Evolutionary conservation across 2,113 vertebrate species (phyloP), one percentile per base, ranked within the genome.

Genomic region (Columba janthina): DNA sequence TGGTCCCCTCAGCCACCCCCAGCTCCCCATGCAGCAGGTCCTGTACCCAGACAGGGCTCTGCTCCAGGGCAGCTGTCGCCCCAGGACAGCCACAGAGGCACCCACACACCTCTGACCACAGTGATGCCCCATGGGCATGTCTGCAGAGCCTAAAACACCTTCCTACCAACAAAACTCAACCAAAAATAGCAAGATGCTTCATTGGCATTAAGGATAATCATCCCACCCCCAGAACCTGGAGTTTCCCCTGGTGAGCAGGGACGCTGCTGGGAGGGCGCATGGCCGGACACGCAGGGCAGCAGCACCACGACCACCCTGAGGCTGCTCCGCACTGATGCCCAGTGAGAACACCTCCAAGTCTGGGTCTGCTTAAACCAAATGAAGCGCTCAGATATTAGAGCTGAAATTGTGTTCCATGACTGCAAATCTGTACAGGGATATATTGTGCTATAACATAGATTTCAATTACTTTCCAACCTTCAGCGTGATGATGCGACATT

Each of bases 381-480:
- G 29, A 94, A 93, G 79, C 66, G 76, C 75, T 94, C 4, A 1
- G 62, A 46, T 86, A 88, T 86, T 85, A 87, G 96, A 85, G 62
- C 90, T 34, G 85, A 80, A 93, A 95, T 31, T 14, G 40, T 6
- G 46, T 60, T 93, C 78, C 61, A 38, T 5, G 60, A 44, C 76
- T 90, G 93, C 82, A 62, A 83, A 80, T 24, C 53, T 51, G 81
- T 10, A 22, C 32, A 4, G 85, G 91, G 61, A 94, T 91, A 67
- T 73, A n/a, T 42, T 76, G 87, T 51, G 62, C 88, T 60, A n/a
- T 60, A 79, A 75, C 88, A 61, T 19, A 88, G 94, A 94, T 90
- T 95, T 93, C 96, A 94, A 92, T 92, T 92, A 89, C 93, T 87
- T 84, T 26, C 83, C 94, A 92, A 62, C 90, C 92, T 93, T 92